phyloP scores from a whole-genome alignment of 2,888 invertebrate species.

The Cyclophora albipunctata region DNA sequence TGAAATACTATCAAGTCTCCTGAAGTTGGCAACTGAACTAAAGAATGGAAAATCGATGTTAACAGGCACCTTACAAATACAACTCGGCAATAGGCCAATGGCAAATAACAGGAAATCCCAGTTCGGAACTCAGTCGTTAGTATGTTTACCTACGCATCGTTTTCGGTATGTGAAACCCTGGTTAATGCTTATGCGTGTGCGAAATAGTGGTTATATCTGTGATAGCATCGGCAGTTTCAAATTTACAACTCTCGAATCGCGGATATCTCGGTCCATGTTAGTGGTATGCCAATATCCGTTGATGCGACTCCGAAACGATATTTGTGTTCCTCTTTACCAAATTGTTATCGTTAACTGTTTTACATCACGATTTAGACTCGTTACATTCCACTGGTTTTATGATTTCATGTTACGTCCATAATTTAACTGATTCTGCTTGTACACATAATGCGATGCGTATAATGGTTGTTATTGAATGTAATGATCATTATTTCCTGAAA shows the following conservation, averaged over 20 bases:
- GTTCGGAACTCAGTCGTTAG: constrained; percentile 11
- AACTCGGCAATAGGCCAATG: constrained; percentile 20
- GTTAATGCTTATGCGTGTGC: neutral
- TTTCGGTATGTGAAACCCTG: neutral
- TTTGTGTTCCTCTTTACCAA: constrained; percentile 6
- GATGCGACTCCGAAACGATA: neutral
- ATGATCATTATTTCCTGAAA: no score
- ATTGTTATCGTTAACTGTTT: neutral
- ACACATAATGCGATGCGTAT: neutral
- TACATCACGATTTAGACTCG: neutral
- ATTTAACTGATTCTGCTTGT: neutral
- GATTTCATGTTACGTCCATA: neutral
- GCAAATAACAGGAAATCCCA: constrained; percentile 11
- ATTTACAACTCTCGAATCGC: constrained; percentile 7
- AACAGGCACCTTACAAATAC: constrained; percentile 18
- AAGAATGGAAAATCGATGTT: constrained; percentile 18
- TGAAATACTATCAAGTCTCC: constrained; percentile 7
- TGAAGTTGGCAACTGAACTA: constrained; percentile 18
- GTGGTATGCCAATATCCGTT: constrained; percentile 14
- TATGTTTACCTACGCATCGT: constrained; percentile 2
- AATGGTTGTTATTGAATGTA: no score
- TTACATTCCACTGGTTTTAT: neutral
- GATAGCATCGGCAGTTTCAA: constrained; percentile 5
- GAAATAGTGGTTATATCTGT: neutral
- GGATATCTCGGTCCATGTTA: constrained; percentile 1